Evolutionary conservation across 2,888 invertebrate species (phyloP).

Genomic region (Stenichneumon culpator): DNA sequence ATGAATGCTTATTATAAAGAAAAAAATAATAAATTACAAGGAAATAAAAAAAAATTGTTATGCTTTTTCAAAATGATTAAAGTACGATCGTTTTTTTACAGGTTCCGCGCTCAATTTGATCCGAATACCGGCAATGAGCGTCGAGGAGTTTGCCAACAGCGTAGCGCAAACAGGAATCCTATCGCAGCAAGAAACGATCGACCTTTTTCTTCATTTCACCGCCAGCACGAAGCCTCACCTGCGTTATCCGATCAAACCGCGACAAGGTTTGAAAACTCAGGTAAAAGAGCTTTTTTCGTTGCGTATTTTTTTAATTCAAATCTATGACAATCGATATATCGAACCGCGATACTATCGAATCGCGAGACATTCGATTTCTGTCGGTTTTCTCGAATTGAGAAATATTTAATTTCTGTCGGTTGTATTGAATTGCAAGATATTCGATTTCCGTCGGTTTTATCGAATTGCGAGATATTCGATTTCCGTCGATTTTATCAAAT

Average conservation of each 20-base stretch:
- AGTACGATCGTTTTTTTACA: constrained; percentile 72
- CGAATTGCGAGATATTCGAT: not conserved
- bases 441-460: not conserved
- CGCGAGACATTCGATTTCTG: not conserved
- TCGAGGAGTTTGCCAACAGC: constrained; percentile 97
- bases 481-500: not conserved
- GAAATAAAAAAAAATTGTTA: not conserved
- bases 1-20: not conserved
- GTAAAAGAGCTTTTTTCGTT: constrained; percentile 83
- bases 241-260: constrained; percentile 92
- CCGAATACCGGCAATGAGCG: constrained; percentile 96
- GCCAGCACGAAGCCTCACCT: constrained; percentile 94
- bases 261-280: constrained; percentile 96
- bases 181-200: constrained; percentile 96
- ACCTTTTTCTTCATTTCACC: constrained; percentile 97
- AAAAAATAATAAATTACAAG: not conserved
- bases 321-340: not conserved
- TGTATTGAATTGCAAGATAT: not conserved
- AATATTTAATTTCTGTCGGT: not conserved
- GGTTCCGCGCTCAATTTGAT: constrained; percentile 91
- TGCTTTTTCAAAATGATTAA: not conserved
- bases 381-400: not conserved
- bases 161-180: constrained; percentile 97
- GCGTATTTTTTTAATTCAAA: not conserved
- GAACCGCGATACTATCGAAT: not conserved